These are phyloP conservation scores for Nomada lathburiana DNA, from an alignment of 2,888 invertebrate genomes.

Conservation along the genomic window DNA sequence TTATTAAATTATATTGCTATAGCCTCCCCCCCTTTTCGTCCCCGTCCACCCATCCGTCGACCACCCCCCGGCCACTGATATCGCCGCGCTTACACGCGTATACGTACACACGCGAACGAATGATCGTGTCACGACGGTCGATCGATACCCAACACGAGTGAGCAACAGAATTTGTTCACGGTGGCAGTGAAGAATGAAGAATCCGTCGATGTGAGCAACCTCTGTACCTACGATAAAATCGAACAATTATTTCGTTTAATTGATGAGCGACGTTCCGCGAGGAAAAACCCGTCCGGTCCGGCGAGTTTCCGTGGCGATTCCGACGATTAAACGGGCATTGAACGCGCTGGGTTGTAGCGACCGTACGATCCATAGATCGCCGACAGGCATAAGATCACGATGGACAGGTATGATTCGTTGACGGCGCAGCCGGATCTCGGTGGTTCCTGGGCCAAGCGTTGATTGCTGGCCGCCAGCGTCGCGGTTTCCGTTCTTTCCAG, in stretches of 20 bases:
- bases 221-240: background rate
- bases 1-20: constrained; percentile 63
- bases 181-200: background rate
- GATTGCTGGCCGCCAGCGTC: constrained; percentile 80
- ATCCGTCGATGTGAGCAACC: constrained; percentile 1
- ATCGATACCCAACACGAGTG: background rate
- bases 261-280: background rate
- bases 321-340: constrained; percentile 27
- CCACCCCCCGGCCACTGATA: background rate
- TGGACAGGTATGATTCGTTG: constrained; percentile 4
- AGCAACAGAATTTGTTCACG: background rate
- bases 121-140: background rate
- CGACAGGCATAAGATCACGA: constrained; percentile 31
- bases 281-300: background rate
- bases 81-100: background rate
- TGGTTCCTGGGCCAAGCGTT: constrained; percentile 81
- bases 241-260: background rate
- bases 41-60: background rate
- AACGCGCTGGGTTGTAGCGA: constrained; percentile 12
- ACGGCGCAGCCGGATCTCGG: constrained; percentile 68
- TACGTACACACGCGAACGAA: background rate
- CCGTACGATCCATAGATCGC: constrained; percentile 22
- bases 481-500: constrained; percentile 73
- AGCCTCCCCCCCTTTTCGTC: constrained; percentile 16
- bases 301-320: background rate